These are phyloP conservation scores for Apis laboriosa DNA, from an alignment of 1,140 invertebrate species.

Conservation along the genomic window DNA sequence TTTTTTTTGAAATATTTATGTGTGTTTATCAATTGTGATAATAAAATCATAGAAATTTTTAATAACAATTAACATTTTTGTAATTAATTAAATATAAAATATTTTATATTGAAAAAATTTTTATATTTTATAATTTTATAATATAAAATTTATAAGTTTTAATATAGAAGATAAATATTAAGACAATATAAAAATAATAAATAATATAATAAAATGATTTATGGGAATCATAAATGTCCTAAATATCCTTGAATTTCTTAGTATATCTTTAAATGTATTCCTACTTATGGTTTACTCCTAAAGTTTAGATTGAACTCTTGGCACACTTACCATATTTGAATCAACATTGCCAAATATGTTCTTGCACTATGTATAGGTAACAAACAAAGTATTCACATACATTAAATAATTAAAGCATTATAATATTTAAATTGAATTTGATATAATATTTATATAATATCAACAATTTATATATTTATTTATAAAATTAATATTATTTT, in stretches of 20 bases:
- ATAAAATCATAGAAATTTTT: neutral
- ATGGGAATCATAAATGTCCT: neutral
- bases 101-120: neutral
- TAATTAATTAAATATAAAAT: neutral
- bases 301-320: conserved; percentile 50
- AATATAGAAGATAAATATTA: neutral
- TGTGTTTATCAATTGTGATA: neutral
- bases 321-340: conserved; percentile 66
- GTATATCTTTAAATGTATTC: conserved; percentile 5
- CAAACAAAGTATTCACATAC: conserved; percentile 30
- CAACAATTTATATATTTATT: neutral
- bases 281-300: conserved; percentile 38
- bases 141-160: neutral
- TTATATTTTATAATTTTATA: neutral
- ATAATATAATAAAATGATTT: conserved; percentile 2
- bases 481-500: conserved; percentile 30
- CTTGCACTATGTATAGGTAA: conserved; percentile 37
- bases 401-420: conserved; percentile 8
- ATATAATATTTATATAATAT: neutral
- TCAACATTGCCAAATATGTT: conserved; percentile 46
- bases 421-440: conserved; percentile 4
- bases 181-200: neutral
- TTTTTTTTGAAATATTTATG: neutral
- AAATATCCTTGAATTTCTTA: conserved; percentile 7
- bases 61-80: neutral